These are phyloP conservation scores for Charina bottae DNA, from an alignment of 2,113 vertebrate genomes.

Conservation along the genomic window DNA sequence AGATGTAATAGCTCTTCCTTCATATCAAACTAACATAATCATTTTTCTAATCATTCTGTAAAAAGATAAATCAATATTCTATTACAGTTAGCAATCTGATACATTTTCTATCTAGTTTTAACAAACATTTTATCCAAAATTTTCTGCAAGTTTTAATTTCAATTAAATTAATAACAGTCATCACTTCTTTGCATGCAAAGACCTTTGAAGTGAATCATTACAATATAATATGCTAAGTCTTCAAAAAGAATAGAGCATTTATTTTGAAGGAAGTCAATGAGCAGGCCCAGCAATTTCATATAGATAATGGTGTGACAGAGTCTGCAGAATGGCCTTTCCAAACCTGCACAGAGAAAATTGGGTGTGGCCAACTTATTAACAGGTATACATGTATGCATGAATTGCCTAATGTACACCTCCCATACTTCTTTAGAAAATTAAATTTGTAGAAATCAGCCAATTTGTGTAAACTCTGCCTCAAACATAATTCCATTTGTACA, in stretches of 20 bases:
- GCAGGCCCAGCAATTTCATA: not conserved
- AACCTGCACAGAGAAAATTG: not conserved
- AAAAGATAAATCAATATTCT: not conserved
- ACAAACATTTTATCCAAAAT: not conserved
- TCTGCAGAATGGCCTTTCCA: not conserved
- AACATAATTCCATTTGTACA: not conserved
- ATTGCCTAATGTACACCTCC: not conserved
- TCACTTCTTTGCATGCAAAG: not conserved
- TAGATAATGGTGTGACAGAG: not conserved
- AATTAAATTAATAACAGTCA: not conserved
- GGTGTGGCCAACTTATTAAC: not conserved
- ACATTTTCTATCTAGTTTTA: not conserved
- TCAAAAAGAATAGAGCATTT: not conserved
- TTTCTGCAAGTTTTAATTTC: not conserved
- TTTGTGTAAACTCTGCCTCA: not conserved
- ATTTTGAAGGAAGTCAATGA: not conserved
- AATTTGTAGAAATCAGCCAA: not conserved
- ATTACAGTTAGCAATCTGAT: not conserved
- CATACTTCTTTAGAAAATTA: not conserved
- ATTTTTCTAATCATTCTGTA: not conserved
- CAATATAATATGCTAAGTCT: not conserved
- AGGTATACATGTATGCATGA: not conserved
- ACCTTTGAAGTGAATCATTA: not conserved
- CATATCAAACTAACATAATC: not conserved
- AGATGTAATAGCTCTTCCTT: constrained; percentile 13